Conservation (phyloP, 2,797 vertebrate species). For the Stomatorhinus walkeri region DNA sequence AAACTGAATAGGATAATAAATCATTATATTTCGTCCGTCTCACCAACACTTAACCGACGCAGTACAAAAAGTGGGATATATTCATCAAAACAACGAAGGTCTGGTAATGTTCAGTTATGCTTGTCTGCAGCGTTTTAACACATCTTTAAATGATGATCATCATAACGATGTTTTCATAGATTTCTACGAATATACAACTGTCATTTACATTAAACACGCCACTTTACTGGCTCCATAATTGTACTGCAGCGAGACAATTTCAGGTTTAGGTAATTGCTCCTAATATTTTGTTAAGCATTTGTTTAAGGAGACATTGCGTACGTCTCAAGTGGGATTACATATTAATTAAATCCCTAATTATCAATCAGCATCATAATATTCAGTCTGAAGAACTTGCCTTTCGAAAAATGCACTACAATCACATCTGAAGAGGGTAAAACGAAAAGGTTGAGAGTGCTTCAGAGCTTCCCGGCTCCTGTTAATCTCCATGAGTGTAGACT, state of each 20-base stretch:
- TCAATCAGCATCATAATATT: neutral
- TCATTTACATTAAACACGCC: neutral
- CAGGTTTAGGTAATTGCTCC: neutral
- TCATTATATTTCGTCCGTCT: conserved; percentile 24
- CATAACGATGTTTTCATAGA: conserved; percentile 1
- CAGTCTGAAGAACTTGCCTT: neutral
- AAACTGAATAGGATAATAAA: conserved; percentile 31
- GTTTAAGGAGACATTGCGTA: neutral
- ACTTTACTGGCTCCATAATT: neutral
- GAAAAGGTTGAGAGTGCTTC: neutral
- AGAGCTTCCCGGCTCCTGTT: neutral
- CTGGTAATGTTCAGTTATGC: neutral
- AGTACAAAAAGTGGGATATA: conserved; percentile 23
- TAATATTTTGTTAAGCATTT: neutral
- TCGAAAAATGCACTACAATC: neutral
- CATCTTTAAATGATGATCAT: conserved; percentile 14
- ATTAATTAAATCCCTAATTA: conserved; percentile 4
- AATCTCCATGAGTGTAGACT: neutral
- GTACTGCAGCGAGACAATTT: neutral
- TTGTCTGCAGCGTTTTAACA: neutral
- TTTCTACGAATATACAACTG: neutral
- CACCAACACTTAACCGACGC: conserved; percentile 10
- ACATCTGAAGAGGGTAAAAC: neutral
- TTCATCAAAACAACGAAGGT: conserved; percentile 16
- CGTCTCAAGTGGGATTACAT: neutral